phyloP scores from a whole-genome alignment of 2,888 invertebrate genomes.

The Corbicula japonica region DNA sequence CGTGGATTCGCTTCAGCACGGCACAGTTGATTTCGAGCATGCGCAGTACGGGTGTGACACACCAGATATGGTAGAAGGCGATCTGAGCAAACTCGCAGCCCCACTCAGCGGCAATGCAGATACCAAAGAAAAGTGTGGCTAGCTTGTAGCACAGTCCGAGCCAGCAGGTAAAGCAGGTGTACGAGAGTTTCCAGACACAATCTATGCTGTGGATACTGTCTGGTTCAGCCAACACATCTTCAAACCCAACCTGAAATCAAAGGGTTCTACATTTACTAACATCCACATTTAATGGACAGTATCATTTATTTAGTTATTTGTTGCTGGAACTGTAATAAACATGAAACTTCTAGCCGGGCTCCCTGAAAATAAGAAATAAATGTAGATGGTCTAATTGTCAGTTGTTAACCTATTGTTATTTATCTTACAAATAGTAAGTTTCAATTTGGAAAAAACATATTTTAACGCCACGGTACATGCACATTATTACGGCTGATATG shows the following conservation, averaged over 20 bases:
- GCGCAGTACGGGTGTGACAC: slow-evolving; percentile 70
- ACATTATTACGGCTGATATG: too few species aligned
- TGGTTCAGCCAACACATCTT: slow-evolving; percentile 78
- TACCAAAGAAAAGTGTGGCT: slow-evolving; percentile 90
- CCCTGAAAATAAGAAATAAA: not conserved
- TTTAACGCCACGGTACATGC: too few species aligned
- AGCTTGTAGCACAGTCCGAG: slow-evolving; percentile 91
- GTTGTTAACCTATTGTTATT: not conserved
- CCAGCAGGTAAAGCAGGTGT: slow-evolving; percentile 89
- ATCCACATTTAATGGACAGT: too few species aligned
- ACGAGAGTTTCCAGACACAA: slow-evolving; percentile 91
- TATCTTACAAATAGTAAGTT: not conserved
- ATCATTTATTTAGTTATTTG: not conserved
- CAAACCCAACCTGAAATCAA: slow-evolving; percentile 59
- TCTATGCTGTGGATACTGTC: slow-evolving; percentile 87
- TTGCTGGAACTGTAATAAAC: not conserved
- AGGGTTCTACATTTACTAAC: too few species aligned
- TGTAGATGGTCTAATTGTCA: not conserved
- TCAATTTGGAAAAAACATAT: too few species aligned
- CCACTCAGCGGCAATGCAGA: slow-evolving; percentile 90
- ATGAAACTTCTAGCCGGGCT: not conserved
- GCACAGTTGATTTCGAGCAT: slow-evolving; percentile 87
- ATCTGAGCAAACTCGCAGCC: slow-evolving; percentile 87
- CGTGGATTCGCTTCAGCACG: slow-evolving; percentile 54
- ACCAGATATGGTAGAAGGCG: slow-evolving; percentile 88